These are phyloP conservation scores for Solenodon paradoxus DNA, from an alignment of 2,113 vertebrate genomes.

Conservation along the genomic window DNA sequence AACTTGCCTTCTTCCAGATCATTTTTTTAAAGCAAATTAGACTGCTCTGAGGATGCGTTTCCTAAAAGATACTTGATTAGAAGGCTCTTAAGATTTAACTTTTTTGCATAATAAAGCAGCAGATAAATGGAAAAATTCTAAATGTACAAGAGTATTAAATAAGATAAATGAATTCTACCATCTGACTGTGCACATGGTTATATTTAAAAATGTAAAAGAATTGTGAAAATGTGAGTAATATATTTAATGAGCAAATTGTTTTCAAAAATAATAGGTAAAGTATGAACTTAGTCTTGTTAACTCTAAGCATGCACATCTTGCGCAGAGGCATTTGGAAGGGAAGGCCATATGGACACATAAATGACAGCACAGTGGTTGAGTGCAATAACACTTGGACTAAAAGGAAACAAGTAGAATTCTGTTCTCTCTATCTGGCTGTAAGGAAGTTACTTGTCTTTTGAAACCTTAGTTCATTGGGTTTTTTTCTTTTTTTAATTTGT, in stretches of 20 bases:
- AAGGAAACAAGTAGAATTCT: not conserved
- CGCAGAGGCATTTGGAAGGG: not conserved
- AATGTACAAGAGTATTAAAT: not conserved
- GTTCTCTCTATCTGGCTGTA: not conserved
- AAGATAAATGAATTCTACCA: not conserved
- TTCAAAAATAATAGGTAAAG: not conserved
- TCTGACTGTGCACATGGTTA: not conserved
- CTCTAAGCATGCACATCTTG: not conserved
- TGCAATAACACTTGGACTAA: not conserved
- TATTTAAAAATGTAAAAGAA: not conserved
- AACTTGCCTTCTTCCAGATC: not conserved
- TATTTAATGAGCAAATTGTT: not conserved
- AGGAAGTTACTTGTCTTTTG: not conserved
- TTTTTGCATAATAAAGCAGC: not conserved
- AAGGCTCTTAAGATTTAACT: not conserved
- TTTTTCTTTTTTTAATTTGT: not conserved
- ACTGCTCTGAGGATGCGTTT: not conserved
- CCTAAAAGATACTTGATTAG: not conserved
- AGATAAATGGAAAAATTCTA: not conserved
- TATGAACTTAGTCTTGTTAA: not conserved
- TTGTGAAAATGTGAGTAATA: not conserved
- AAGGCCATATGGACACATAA: not conserved
- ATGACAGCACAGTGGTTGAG: fast-evolving
- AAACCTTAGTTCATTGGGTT: not conserved
- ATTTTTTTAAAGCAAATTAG: not conserved